Evolutionary conservation across 2,113 vertebrate genomes (phyloP).

Genomic region (Bufo gargarizans): DNA sequence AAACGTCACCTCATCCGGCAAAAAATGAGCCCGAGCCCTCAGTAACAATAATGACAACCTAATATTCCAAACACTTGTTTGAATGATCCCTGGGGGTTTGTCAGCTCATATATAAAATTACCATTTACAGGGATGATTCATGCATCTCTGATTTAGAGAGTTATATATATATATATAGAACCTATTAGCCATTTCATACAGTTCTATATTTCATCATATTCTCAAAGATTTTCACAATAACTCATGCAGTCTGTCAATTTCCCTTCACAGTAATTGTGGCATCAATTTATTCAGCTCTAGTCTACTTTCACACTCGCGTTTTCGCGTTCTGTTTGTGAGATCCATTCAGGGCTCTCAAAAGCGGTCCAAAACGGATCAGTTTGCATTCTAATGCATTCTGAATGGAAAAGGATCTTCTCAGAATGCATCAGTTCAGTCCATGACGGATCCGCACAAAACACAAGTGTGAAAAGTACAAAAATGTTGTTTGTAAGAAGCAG

Average conservation of each 20-base stretch:
- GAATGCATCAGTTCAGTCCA: too few species aligned
- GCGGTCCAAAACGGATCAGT: too few species aligned
- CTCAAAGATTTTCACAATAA: background rate
- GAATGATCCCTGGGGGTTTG: background rate
- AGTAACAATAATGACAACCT: background rate
- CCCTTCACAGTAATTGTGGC: background rate
- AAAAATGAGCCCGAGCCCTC: background rate
- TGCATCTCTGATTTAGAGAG: background rate
- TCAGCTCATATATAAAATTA: background rate
- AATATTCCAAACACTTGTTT: background rate
- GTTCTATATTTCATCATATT: constrained; percentile 7
- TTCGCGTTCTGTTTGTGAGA: too few species aligned
- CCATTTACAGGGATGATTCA: background rate
- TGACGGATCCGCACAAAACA: too few species aligned
- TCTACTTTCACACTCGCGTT: too few species aligned
- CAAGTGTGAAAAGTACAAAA: background rate
- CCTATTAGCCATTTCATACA: background rate
- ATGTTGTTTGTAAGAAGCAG: background rate
- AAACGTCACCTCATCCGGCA: too few species aligned
- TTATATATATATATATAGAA: background rate
- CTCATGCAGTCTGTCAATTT: constrained; percentile 5
- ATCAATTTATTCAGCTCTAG: background rate
- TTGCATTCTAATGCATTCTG: too few species aligned
- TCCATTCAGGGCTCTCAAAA: too few species aligned
- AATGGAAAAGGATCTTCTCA: too few species aligned